Conservation (phyloP, 1,140 invertebrate species). For the Colletes latitarsis region DNA sequence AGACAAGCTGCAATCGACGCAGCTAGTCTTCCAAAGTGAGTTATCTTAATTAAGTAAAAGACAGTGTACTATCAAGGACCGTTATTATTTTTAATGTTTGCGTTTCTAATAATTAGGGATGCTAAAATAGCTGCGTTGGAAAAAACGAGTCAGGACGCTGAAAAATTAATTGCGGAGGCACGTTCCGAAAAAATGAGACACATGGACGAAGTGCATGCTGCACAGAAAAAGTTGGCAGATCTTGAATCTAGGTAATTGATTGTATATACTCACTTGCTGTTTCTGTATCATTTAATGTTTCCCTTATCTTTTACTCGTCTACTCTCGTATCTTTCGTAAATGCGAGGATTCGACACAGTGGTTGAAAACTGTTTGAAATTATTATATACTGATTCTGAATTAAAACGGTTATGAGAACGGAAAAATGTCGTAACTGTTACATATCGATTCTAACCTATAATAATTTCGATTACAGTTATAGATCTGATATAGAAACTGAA, state of each 20-base stretch:
- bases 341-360: too few species aligned
- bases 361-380: too few species aligned
- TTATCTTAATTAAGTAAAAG: not conserved
- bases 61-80: not conserved
- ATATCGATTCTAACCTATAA: too few species aligned
- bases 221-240: slow-evolving; percentile 91
- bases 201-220: slow-evolving; percentile 92
- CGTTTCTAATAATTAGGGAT: slow-evolving; percentile 82
- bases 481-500: too few species aligned
- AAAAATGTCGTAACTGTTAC: too few species aligned
- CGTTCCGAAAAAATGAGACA: slow-evolving; percentile 92
- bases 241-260: slow-evolving; percentile 87
- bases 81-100: not conserved
- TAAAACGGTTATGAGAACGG: too few species aligned
- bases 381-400: too few species aligned
- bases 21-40: slow-evolving; percentile 91
- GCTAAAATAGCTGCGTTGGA: slow-evolving; percentile 92
- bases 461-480: too few species aligned
- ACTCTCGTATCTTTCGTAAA: too few species aligned
- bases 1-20: slow-evolving; percentile 92
- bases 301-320: not conserved
- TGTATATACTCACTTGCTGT: not conserved
- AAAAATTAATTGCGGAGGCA: slow-evolving; percentile 92
- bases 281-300: not conserved
- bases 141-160: slow-evolving; percentile 92